Conservation (phyloP, 2,113 vertebrate species). For the Cheilinus undulatus region DNA sequence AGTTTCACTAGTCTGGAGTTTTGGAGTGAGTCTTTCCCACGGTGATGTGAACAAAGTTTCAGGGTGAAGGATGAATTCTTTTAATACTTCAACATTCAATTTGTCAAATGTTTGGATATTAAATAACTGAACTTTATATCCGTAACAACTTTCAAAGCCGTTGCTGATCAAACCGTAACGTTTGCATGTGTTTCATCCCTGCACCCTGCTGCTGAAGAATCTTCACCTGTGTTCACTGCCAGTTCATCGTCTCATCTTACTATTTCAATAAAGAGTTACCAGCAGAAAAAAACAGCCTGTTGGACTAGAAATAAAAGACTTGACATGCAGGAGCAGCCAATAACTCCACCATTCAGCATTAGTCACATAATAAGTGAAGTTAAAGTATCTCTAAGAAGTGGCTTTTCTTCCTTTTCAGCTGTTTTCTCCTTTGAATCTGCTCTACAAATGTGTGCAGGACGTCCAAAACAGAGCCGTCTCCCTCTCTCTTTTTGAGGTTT, state of each 20-base stretch:
- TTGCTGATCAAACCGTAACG: conserved; percentile 16
- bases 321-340: not conserved
- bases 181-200: conserved; percentile 40
- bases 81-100: conserved; percentile 17
- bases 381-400: conserved; percentile 45
- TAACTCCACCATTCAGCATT: conserved; percentile 19
- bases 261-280: conserved; percentile 18
- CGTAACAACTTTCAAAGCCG: conserved; percentile 41
- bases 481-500: conserved; percentile 37
- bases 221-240: conserved; percentile 49
- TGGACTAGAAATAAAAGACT: not conserved
- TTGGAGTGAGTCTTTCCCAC: conserved; percentile 4
- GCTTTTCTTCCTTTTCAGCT: conserved; percentile 15
- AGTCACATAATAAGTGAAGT: conserved; percentile 27
- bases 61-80: conserved; percentile 23
- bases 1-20: conserved; percentile 18
- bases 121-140: conserved; percentile 34
- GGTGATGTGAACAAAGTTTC: conserved; percentile 3
- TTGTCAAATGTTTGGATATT: conserved; percentile 36
- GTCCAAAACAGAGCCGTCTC: conserved; percentile 25
- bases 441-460: conserved; percentile 55
- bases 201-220: conserved; percentile 63
- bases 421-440: conserved; percentile 44
- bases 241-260: conserved; percentile 53
- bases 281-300: not conserved